Conservation (phyloP, 2,888 invertebrate species). For the Mallateleia sp. region DNA sequence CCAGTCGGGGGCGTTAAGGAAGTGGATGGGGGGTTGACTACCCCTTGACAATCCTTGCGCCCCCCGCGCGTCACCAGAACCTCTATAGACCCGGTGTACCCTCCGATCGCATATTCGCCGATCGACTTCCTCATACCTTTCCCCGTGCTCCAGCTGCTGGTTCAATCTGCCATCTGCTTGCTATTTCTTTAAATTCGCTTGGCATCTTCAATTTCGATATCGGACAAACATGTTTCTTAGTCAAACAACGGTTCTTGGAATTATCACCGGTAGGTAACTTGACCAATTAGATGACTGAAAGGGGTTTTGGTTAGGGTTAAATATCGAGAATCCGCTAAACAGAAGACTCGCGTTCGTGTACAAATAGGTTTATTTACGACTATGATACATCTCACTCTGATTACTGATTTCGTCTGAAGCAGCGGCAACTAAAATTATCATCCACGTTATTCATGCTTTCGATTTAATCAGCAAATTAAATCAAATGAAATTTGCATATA, state of each 20-base stretch:
- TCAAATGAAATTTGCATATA: not conserved
- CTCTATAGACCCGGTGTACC: constrained; percentile 83
- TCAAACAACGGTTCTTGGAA: not conserved
- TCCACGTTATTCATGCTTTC: not conserved
- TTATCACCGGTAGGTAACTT: not conserved
- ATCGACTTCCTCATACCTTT: constrained; percentile 84
- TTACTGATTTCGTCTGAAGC: not conserved
- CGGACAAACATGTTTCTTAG: constrained; percentile 1
- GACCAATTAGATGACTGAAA: constrained; percentile 29
- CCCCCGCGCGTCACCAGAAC: constrained; percentile 81
- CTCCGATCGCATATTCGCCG: constrained; percentile 87
- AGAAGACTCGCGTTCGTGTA: not conserved
- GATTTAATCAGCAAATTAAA: not conserved
- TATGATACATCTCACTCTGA: not conserved
- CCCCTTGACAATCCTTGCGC: constrained; percentile 86
- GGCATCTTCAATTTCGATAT: constrained; percentile 52
- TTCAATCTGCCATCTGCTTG: constrained; percentile 72
- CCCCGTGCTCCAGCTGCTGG: constrained; percentile 72
- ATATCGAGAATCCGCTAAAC: not conserved
- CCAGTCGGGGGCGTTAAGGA: constrained; percentile 89
- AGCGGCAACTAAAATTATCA: not conserved
- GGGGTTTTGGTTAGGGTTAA: not conserved
- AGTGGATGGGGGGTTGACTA: constrained; percentile 87
- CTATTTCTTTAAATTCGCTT: constrained; percentile 68
- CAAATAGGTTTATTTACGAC: not conserved